Evolutionary conservation across 35 echinoderm and acorn worm species (phyloP).

Genomic region (Amphiura filiformis): DNA sequence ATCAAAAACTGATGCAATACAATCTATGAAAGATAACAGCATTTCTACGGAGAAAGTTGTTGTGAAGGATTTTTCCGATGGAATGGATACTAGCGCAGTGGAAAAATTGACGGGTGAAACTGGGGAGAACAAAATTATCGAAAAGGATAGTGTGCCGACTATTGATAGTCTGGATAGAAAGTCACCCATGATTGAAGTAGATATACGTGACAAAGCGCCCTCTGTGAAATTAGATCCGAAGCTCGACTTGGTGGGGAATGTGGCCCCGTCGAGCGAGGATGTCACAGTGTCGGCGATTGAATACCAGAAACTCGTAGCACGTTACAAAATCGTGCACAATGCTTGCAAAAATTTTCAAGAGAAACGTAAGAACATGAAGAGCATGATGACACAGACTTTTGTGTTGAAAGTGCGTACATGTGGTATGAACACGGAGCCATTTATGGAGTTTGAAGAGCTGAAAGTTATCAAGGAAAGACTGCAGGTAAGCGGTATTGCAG

Average conservation of each 20-base stretch:
- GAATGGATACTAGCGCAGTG: neutral
- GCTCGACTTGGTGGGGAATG: neutral
- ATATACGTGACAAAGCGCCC: neutral
- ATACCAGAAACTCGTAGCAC: constrained; percentile 1
- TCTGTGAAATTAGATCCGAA: no score
- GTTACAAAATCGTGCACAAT: constrained; percentile 23
- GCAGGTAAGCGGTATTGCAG: neutral
- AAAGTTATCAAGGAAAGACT: neutral
- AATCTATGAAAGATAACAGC: no score
- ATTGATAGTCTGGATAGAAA: neutral
- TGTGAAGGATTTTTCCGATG: neutral
- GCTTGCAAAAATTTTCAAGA: constrained; percentile 11
- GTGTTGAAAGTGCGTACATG: neutral
- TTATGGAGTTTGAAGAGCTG: neutral
- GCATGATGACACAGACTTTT: neutral
- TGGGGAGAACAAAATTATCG: neutral
- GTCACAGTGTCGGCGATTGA: neutral
- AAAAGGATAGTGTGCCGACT: neutral
- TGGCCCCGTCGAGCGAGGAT: neutral
- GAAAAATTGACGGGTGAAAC: neutral
- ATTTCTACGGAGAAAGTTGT: neutral
- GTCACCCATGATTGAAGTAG: neutral
- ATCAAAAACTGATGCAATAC: no score
- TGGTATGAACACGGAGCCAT: constrained; percentile 10
- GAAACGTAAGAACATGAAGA: neutral